phyloP scores from a whole-genome alignment of 2,113 vertebrate genomes.

The Pontoporia blainvillei region DNA sequence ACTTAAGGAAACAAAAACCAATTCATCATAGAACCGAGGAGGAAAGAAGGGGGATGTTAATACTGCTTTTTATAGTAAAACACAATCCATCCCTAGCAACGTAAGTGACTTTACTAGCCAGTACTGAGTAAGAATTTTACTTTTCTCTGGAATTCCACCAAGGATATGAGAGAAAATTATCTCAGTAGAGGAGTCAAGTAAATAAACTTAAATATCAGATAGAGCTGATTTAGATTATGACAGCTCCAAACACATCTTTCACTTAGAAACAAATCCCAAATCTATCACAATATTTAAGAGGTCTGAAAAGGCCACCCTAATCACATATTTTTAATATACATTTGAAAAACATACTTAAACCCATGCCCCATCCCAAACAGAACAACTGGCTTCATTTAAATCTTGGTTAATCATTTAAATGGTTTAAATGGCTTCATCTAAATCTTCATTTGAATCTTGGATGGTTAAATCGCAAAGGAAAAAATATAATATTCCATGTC shows the following conservation, averaged over 20 bases:
- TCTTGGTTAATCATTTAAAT: neutral
- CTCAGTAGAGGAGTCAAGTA: slow-evolving; percentile 19
- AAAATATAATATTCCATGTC: neutral
- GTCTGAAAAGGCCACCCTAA: neutral
- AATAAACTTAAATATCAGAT: slow-evolving; percentile 36
- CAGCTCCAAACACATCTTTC: neutral
- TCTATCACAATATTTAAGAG: neutral
- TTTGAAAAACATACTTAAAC: neutral
- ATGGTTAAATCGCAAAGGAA: neutral
- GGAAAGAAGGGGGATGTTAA: neutral
- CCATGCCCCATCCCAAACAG: neutral
- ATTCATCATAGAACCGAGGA: neutral
- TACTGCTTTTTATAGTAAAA: slow-evolving; percentile 2
- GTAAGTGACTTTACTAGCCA: neutral
- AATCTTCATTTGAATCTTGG: slow-evolving; percentile 18
- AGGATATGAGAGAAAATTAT: slow-evolving; percentile 36
- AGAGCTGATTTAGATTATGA: neutral
- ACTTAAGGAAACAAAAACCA: slow-evolving; percentile 15
- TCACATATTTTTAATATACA: neutral
- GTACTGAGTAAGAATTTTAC: slow-evolving; percentile 51
- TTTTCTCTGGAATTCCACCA: slow-evolving; percentile 62
- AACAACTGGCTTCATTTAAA: neutral
- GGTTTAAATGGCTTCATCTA: slow-evolving; percentile 12
- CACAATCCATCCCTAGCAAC: neutral
- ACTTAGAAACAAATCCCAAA: neutral